Conservation (phyloP, 2,888 invertebrate genomes). For the Matsumyia berberina region DNA sequence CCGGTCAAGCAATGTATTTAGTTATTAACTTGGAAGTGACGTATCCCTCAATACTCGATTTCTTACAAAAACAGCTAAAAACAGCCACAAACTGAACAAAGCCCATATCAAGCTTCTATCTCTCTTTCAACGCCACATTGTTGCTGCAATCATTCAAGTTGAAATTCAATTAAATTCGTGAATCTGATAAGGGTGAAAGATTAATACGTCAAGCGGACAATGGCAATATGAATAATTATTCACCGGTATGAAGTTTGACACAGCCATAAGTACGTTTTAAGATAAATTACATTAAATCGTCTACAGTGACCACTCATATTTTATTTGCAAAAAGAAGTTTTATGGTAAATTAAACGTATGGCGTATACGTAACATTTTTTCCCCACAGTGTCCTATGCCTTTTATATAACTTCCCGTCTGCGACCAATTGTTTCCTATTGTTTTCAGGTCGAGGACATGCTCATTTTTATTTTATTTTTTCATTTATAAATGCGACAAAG, state of each 20-base stretch:
- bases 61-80: too few species aligned
- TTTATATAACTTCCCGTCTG: constrained; percentile 30
- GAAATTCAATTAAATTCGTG: constrained; percentile 1
- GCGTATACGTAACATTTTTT: constrained; percentile 52
- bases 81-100: neutral
- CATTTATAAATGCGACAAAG: constrained; percentile 41
- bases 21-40: too few species aligned
- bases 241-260: neutral
- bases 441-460: constrained; percentile 54
- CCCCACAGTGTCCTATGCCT: neutral
- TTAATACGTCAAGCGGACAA: neutral
- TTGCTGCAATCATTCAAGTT: neutral
- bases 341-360: neutral
- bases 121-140: neutral
- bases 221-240: constrained; percentile 8
- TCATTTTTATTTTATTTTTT: constrained; percentile 4
- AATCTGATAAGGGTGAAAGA: constrained; percentile 3
- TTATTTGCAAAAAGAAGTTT: constrained; percentile 2
- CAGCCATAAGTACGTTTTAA: neutral
- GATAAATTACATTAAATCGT: constrained; percentile 2
- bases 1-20: too few species aligned
- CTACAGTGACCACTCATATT: neutral
- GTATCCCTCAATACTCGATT: too few species aligned
- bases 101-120: too few species aligned
- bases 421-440: constrained; percentile 32